Conservation (phyloP, 2,113 vertebrate species). For the Oreochromis niloticus region DNA sequence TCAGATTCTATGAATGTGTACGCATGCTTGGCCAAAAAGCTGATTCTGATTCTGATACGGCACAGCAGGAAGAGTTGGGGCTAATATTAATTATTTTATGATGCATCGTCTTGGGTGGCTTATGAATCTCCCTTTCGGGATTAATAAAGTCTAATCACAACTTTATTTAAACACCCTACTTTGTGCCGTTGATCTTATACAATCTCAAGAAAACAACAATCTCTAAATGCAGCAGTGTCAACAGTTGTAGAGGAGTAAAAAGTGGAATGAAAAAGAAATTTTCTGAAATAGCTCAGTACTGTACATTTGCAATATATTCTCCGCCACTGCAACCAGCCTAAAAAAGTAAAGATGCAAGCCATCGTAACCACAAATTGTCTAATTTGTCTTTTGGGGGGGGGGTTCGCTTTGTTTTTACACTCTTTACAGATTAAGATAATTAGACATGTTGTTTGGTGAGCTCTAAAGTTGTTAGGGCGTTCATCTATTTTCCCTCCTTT, state of each 20-base stretch:
- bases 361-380: background rate
- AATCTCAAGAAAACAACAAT: background rate
- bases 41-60: background rate
- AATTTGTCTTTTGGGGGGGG: background rate
- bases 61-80: background rate
- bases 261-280: background rate
- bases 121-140: background rate
- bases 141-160: background rate
- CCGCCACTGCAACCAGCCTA: background rate
- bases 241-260: background rate
- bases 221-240: background rate
- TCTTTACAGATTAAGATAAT: background rate
- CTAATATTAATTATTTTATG: background rate
- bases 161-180: background rate
- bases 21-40: background rate
- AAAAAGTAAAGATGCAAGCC: background rate
- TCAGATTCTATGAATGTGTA: background rate
- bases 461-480: background rate
- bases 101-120: background rate
- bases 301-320: background rate
- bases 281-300: background rate
- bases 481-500: background rate
- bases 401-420: background rate
- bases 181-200: background rate
- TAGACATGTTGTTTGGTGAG: background rate